Base-by-base conservation (phyloP, 2,888 invertebrate genomes). In the Chaitophorus viminalis region DNA sequence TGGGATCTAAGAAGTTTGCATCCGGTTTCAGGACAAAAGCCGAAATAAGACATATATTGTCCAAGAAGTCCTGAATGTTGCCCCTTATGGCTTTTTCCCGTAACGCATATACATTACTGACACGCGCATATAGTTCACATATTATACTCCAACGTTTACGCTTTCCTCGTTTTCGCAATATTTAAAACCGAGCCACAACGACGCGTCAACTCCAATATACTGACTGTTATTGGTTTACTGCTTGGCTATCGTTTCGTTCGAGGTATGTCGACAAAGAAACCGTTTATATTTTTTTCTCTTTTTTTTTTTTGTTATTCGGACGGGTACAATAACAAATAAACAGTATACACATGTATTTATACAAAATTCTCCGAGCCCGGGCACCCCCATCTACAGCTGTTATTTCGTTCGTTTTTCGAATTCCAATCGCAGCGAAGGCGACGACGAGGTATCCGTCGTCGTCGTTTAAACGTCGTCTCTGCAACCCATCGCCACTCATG, bases 141-240 rank as follows among this genome's bases (percentile, higher is more conserved):
- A 60, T 68, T 29, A 29, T 29, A 1, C 68, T 8, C 68, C 29
- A 17, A 25, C 68, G 29, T 68, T 68, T n/a, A n/a, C 11, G 14
- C 2, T 46, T 46, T 46, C 14, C 46, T 46, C 3, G 46, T 46
- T 68, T 68, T 29, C 29, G 3, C n/a, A 25, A 29, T 68, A 68
- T 68, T 60, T 60, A 60, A 25, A 25, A 46, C 46, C 46, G 14
- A 70, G 33, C 21, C 33, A 72, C 21, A 17, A 11, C 33, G 36
- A 33, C n/a, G 36, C 81, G 79, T 79, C 79, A 79, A 79, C 65
- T 79, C 78, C 78, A 31, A 46, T 46, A 46, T 46, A 60, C 25
- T 52, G 70, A 82, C 82, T 70, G 70, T 82, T 70, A 70, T 82
- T 82, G 82, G 82, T 81, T 68, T 68, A 39, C 81, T n/a, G 65